Evolutionary conservation across 92 coral and sea anemone genomes (phyloP), one percentile per base, ranked within the genome.

Genomic region (Isaurus tuberculatus): DNA sequence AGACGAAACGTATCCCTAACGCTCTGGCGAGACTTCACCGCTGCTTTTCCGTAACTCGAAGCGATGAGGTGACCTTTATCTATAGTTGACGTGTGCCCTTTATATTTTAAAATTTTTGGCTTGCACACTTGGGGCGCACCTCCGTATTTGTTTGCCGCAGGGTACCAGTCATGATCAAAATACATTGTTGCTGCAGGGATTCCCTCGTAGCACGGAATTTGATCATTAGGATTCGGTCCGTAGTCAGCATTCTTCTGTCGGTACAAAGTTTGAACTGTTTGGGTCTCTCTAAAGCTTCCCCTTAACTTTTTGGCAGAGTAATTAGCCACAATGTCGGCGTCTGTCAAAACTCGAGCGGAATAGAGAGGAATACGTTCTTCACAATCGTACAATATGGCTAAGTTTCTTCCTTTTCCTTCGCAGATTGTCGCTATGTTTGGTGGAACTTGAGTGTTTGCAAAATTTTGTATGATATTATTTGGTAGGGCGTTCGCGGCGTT

Each of bases 341-440:
- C 71, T 65, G 71, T 65, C 71, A 65, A 65, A 9, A 65, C 71
- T 65, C 71, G 71, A 29, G 71, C 71, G 28, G 69, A 23, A 29
- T 23, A 64, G 15, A 64, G 69, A 29, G 69, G 14, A 31, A 30
- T 66, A 66, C 72, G 72, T 2, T 29, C 42, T 15, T 66, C 72
- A 16, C 72, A 66, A 34, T 66, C 72, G 43, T 66, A 66, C 43
- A 66, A 14, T 34, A 66, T 31, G 72, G 72, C 72, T n/a, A 66
- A 34, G 8, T 22, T 20, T 9, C 43, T 31, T 16, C 4, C 2
- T 27, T 1, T 66, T 15, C 72, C 72, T 34, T 66, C 72, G 20
- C 72, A 66, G 30, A 66, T 66, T 11, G 29, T 27, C 3, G 43
- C 43, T 9, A 34, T 64, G 19, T 25, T 23, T 1, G 72, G 25